Base-by-base conservation (phyloP, 2,888 invertebrate genomes). In the Archips crataeganus region DNA sequence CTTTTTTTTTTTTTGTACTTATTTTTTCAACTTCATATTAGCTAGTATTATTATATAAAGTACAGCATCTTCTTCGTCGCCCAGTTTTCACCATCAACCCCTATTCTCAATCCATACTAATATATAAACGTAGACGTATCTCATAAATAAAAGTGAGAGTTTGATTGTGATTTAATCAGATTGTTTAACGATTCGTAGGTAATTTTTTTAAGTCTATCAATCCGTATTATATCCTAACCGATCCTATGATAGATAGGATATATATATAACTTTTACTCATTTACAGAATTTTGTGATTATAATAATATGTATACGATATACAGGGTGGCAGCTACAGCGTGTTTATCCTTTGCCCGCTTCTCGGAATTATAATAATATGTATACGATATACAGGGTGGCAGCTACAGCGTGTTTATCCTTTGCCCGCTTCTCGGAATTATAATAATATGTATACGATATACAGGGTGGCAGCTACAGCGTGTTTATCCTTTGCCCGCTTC, bases 291-390 rank as follows among this genome's bases (percentile, higher is more conserved):
- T 23, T 23, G 23, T 23, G 23, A 23, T 6, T 57, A 32, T 23
- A 32, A 32, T 32, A 57, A 57, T 2, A 32, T 23, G 54, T 57
- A 9, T 57, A 32, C 10, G 32, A 11, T 23, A 57, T 57, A 57
- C 32, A 32, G 57, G 57, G 57, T 57, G 57, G 57, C 15, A 54
- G 51, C 51, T 54, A 54, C 51, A 54, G 61, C 36, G 36, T 65
- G 65, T 61, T 70, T 69, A 70, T 65, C 73, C 73, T 51, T 69
- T 74, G 69, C 39, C 51, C 64, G 49, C 15, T 23, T 34, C 51
- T 15, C 11, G 64, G 64, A 70, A 64, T 64, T 63, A 32, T 23
- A 32, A 32, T 32, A 57, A 57, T 2, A 32, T 23, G 54, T 57
- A 9, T 57, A 32, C 10, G 32, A 11, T 23, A 57, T 57, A 57